Evolutionary conservation across 2,888 invertebrate species (phyloP).

Genomic region (Troglohyphantes excavatus): DNA sequence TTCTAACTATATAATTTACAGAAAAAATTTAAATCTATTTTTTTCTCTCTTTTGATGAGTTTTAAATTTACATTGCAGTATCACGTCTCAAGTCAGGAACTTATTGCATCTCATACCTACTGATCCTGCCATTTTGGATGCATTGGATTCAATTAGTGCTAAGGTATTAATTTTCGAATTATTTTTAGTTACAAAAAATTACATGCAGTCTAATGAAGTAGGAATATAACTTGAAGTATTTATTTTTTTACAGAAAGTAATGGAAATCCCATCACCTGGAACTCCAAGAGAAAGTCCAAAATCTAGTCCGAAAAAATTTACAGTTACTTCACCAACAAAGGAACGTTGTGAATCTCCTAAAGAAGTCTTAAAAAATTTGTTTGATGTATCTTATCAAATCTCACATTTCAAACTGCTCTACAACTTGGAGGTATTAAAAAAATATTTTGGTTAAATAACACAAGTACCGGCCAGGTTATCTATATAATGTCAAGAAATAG

Average conservation of each 20-base stretch:
- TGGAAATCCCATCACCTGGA: slow-evolving; percentile 68
- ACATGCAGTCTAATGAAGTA: too few species aligned
- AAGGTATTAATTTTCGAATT: slow-evolving; percentile 81
- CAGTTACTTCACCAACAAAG: slow-evolving; percentile 77
- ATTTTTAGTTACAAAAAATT: background rate
- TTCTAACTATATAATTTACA: too few species aligned
- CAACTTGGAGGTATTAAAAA: slow-evolving; percentile 83
- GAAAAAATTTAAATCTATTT: background rate
- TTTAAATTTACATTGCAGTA: slow-evolving; percentile 80
- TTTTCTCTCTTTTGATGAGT: background rate
- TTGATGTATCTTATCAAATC: slow-evolving; percentile 81
- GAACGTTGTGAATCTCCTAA: slow-evolving; percentile 79
- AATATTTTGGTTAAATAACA: background rate
- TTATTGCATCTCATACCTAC: slow-evolving; percentile 84
- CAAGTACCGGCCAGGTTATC: too few species aligned
- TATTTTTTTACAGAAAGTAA: slow-evolving; percentile 68
- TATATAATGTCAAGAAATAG: too few species aligned
- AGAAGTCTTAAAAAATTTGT: slow-evolving; percentile 82
- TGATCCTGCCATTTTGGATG: slow-evolving; percentile 83
- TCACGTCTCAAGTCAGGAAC: slow-evolving; percentile 83
- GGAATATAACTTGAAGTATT: too few species aligned
- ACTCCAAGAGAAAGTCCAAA: slow-evolving; percentile 82
- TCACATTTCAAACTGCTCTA: slow-evolving; percentile 83
- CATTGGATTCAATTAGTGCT: slow-evolving; percentile 82
- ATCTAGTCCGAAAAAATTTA: slow-evolving; percentile 81